Evolutionary conservation across 2,797 vertebrate genomes (phyloP).

Genomic region (Clarias fuscus): DNA sequence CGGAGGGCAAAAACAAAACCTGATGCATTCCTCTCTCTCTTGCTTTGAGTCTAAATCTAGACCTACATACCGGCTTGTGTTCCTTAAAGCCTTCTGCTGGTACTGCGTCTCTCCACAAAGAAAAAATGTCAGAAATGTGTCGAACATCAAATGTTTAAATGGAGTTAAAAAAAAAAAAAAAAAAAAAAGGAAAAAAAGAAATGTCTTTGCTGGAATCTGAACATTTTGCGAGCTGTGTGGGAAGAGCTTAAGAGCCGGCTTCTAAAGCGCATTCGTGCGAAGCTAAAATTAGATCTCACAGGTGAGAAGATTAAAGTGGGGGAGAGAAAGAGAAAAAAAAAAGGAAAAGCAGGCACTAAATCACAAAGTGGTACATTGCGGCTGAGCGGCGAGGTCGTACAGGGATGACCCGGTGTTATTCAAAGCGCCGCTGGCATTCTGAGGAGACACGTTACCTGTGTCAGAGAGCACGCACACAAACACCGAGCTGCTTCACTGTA

Average conservation of each 20-base stretch:
- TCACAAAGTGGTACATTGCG: constrained; percentile 33
- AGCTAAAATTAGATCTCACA: constrained; percentile 68
- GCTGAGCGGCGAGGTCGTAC: constrained; percentile 33
- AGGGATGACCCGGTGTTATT: constrained; percentile 41
- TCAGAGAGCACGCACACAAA: constrained; percentile 34
- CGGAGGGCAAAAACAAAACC: constrained; percentile 23
- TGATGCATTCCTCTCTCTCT: constrained; percentile 6
- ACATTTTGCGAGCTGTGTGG: constrained; percentile 66
- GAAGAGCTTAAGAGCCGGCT: constrained; percentile 63
- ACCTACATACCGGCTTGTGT: neutral
- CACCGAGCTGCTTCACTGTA: neutral
- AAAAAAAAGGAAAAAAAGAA: neutral
- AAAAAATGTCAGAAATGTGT: neutral
- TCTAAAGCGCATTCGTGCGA: constrained; percentile 65
- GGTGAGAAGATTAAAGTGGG: constrained; percentile 52
- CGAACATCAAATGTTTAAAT: neutral
- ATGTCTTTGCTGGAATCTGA: constrained; percentile 20
- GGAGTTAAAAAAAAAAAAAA: no score
- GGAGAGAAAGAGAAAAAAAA: neutral
- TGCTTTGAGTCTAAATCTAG: neutral
- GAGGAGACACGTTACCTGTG: constrained; percentile 23
- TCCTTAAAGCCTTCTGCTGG: constrained; percentile 18
- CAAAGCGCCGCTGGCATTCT: constrained; percentile 23
- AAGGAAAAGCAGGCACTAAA: constrained; percentile 43
- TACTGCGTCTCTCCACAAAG: neutral